phyloP scores from a whole-genome alignment of 2,888 invertebrate genomes.

The Eutolmus rufibarbis region DNA sequence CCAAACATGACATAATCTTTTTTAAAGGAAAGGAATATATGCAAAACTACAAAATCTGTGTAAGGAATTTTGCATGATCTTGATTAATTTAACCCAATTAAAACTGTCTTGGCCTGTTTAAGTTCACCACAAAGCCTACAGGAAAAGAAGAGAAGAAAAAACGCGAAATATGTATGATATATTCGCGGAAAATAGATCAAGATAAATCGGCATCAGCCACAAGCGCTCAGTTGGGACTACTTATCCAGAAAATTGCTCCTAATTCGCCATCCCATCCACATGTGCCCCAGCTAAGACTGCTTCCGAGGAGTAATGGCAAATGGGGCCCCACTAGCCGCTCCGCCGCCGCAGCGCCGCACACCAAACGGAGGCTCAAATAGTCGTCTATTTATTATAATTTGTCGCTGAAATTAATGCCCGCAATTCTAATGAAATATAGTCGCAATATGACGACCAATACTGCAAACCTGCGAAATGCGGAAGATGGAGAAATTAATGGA shows the following conservation, averaged over 20 bases:
- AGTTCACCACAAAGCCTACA: neutral
- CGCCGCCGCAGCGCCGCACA: neutral
- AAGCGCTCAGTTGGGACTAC: neutral
- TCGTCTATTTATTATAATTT: constrained; percentile 20
- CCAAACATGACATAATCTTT: too few relatives aligned
- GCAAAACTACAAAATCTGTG: neutral
- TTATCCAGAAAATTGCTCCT: constrained; percentile 3
- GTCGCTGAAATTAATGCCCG: constrained; percentile 22
- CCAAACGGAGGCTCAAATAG: neutral
- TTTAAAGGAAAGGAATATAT: neutral
- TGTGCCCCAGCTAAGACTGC: neutral
- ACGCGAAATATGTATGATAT: neutral
- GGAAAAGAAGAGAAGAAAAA: neutral
- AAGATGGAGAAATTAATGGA: constrained; percentile 9
- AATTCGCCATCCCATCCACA: neutral
- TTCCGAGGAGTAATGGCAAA: neutral
- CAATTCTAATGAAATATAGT: constrained; percentile 29
- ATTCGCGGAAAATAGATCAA: neutral
- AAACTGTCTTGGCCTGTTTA: neutral
- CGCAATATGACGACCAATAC: neutral
- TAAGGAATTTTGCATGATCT: neutral
- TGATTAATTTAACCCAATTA: neutral
- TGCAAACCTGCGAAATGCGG: neutral
- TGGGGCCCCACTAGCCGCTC: neutral
- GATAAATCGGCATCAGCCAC: neutral